phyloP scores from a whole-genome alignment of 1,140 invertebrate species.

The Lepidotrigona ventralis region DNA sequence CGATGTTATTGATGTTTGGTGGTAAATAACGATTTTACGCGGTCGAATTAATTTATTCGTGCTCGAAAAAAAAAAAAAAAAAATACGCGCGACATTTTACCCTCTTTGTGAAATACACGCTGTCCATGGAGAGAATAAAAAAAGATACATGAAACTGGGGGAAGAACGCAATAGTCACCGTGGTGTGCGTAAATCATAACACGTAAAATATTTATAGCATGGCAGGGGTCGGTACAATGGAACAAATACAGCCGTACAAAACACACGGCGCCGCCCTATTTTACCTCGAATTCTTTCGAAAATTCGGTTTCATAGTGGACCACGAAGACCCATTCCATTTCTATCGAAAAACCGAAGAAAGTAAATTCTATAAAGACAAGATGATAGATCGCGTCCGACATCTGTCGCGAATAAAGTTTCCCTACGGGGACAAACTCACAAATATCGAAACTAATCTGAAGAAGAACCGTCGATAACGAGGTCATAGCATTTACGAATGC shows the following conservation, averaged over 20 bases:
- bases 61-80: conserved; percentile 25
- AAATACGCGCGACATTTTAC: conserved; percentile 3
- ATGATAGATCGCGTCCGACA: conserved; percentile 7
- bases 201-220: conserved; percentile 62
- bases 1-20: not conserved
- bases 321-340: not conserved
- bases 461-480: not conserved
- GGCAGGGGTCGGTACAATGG: conserved; percentile 42
- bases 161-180: conserved; percentile 52
- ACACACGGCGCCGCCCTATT: conserved; percentile 52
- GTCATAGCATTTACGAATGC: not conserved
- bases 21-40: no score
- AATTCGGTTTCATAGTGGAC: conserved; percentile 40
- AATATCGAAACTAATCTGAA: not conserved
- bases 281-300: conserved; percentile 39
- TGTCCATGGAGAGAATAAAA: conserved; percentile 27
- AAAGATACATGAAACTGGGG: conserved; percentile 50
- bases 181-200: conserved; percentile 59
- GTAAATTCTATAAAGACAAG: not conserved
- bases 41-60: conserved; percentile 1
- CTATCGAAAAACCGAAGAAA: conserved; percentile 33
- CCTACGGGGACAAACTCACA: not conserved
- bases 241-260: conserved; percentile 52
- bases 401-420: conserved; percentile 4
- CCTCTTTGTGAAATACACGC: conserved; percentile 30